Evolutionary conservation across 2,888 invertebrate genomes (phyloP).

Genomic region (Merodon equestris): DNA sequence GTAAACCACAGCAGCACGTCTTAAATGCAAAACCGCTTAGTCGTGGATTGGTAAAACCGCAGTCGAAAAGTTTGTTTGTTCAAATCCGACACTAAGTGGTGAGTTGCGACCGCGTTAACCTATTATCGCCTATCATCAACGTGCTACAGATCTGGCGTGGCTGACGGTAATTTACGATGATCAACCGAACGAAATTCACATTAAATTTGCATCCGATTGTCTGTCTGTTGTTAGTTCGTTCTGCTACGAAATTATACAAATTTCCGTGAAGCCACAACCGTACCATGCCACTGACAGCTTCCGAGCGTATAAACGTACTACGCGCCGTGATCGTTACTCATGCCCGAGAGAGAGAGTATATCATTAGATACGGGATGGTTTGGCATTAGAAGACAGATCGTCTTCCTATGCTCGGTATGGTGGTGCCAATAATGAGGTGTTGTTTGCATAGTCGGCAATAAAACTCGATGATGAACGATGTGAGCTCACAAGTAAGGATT

Average conservation of each 20-base stretch:
- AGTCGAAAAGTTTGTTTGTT: conserved; percentile 65
- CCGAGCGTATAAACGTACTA: conserved; percentile 10
- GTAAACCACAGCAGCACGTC: conserved; percentile 63
- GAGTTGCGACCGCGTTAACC: conserved; percentile 68
- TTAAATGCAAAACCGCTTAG: conserved; percentile 63
- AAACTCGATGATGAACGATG: conserved; percentile 41
- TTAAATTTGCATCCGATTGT: conserved; percentile 65
- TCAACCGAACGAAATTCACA: conserved; percentile 66
- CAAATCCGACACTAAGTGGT: conserved; percentile 67
- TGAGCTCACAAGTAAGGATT: too few relatives aligned
- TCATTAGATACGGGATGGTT: conserved; percentile 52
- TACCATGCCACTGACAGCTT: conserved; percentile 44
- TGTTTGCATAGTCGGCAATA: conserved; percentile 48
- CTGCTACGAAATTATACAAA: conserved; percentile 62
- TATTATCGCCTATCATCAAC: conserved; percentile 68
- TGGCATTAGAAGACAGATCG: conserved; percentile 32
- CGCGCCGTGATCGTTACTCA: conserved; percentile 52
- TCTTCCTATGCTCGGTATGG: too few relatives aligned
- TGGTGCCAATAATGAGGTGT: conserved; percentile 55
- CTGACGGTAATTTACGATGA: conserved; percentile 67
- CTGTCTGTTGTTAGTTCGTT: conserved; percentile 38
- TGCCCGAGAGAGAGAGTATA: conserved; percentile 55
- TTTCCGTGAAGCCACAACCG: conserved; percentile 60
- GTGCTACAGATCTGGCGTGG: conserved; percentile 46
- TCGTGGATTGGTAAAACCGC: conserved; percentile 50